phyloP scores from a whole-genome alignment of 2,797 vertebrate species.

The Hydrophis major region DNA sequence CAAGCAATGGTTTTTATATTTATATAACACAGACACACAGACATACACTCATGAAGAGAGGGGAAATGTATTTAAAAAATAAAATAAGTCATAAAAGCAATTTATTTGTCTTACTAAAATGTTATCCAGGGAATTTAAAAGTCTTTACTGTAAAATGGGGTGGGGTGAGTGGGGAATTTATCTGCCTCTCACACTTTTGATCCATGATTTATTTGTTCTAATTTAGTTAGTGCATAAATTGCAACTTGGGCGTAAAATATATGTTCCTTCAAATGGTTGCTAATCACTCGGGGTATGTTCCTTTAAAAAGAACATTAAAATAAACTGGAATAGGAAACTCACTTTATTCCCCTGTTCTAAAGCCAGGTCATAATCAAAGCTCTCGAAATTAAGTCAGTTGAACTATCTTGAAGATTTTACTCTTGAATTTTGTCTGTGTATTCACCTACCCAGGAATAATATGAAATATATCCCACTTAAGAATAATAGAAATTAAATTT shows the following conservation, averaged over 20 bases:
- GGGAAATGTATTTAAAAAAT: conserved; percentile 36
- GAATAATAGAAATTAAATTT: background rate
- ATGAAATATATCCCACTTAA: background rate
- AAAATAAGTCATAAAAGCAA: conserved; percentile 18
- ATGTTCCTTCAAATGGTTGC: background rate
- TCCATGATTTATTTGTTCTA: background rate
- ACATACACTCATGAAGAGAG: conserved; percentile 5
- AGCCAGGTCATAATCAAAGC: background rate
- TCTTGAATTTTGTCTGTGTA: background rate
- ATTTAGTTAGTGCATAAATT: background rate
- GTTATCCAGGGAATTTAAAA: background rate
- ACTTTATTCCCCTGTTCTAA: background rate
- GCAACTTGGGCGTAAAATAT: background rate
- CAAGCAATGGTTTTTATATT: background rate
- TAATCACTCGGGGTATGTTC: background rate
- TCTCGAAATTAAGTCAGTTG: background rate
- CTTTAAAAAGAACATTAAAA: background rate
- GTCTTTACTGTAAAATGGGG: background rate
- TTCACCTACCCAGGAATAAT: background rate
- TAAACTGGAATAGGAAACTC: background rate
- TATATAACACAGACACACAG: background rate
- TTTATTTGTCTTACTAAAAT: background rate
- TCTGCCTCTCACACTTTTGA: background rate
- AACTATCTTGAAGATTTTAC: background rate
- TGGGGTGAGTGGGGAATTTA: background rate